Evolutionary conservation across 2,797 vertebrate species (phyloP).

Genomic region (Rhincodon typus): DNA sequence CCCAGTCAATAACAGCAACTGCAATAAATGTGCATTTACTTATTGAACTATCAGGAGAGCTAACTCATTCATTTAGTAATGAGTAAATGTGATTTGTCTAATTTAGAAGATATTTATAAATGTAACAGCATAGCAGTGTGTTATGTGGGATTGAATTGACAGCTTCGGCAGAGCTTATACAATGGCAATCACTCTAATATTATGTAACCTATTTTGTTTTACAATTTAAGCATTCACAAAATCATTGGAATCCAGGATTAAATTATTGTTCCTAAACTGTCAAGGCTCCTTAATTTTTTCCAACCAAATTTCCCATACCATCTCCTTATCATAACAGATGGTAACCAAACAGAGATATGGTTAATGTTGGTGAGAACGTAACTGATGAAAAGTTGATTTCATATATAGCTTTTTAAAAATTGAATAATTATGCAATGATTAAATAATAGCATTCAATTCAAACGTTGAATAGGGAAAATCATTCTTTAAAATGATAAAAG

Average conservation of each 20-base stretch:
- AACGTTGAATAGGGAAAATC: neutral
- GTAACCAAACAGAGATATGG: neutral
- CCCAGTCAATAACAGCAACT: neutral
- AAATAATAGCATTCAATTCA: neutral
- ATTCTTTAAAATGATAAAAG: neutral
- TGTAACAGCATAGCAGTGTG: neutral
- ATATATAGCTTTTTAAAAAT: neutral
- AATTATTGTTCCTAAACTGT: neutral
- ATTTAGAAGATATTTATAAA: neutral
- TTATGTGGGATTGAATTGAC: neutral
- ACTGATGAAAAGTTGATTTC: neutral
- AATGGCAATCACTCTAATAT: neutral
- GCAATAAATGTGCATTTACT: neutral
- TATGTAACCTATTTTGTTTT: neutral
- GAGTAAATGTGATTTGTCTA: neutral
- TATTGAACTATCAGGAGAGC: neutral
- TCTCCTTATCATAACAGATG: no score
- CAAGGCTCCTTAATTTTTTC: neutral
- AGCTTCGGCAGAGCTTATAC: neutral
- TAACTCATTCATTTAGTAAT: neutral
- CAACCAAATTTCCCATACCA: neutral
- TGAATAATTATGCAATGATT: neutral
- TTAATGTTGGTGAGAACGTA: neutral
- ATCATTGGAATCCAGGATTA: neutral
- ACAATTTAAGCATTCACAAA: neutral